Conservation (phyloP, 2,888 invertebrate species). For the Tipula lateralis region DNA sequence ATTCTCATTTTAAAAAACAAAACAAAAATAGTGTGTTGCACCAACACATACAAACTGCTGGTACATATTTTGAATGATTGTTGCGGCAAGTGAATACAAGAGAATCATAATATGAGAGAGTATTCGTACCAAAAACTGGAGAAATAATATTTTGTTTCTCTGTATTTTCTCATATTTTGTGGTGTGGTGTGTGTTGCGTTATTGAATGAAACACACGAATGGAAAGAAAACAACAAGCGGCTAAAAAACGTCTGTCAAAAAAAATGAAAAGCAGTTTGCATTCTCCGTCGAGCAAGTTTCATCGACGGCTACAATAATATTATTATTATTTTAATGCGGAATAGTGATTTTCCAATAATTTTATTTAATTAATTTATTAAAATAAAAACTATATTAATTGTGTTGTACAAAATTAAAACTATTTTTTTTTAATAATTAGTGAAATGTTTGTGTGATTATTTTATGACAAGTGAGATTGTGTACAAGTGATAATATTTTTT, state of each 20-base stretch:
- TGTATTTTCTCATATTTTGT: background rate
- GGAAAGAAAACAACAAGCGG: constrained; percentile 26
- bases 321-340: background rate
- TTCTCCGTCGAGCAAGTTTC: constrained; percentile 30
- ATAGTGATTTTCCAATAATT: background rate
- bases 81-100: background rate
- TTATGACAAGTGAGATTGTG: background rate
- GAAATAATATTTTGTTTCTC: background rate
- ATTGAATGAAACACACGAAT: background rate
- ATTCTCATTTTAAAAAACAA: background rate
- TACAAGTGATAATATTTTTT: background rate
- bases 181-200: background rate
- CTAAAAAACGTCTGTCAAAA: constrained; percentile 28
- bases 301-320: constrained; percentile 13
- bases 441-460: background rate
- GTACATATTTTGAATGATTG: background rate
- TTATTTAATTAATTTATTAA: background rate
- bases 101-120: background rate
- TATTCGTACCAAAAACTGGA: background rate
- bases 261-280: constrained; percentile 28
- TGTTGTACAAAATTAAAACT: background rate
- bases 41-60: background rate
- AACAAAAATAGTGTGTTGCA: background rate
- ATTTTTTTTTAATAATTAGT: background rate
- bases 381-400: background rate